Evolutionary conservation across 2,113 vertebrate genomes (phyloP).

Genomic region (Agelaius tricolor): DNA sequence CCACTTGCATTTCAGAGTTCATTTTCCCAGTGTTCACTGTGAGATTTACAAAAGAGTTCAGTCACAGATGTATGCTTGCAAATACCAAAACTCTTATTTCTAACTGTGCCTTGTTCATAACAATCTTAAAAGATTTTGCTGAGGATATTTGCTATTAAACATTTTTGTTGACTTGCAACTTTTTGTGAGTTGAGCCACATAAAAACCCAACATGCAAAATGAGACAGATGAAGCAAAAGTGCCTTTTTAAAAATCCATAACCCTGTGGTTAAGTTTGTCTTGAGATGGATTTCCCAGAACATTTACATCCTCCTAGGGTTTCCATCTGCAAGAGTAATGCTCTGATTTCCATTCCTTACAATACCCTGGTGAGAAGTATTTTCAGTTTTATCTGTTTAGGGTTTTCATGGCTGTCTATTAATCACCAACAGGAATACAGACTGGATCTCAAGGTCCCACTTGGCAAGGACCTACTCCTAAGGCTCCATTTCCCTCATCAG

Average conservation of each 20-base stretch:
- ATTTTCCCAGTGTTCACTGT: background rate
- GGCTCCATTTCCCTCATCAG: background rate
- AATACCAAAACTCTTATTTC: background rate
- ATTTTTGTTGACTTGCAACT: background rate
- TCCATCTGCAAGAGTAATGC: background rate
- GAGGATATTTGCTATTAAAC: background rate
- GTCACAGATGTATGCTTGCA: accelerated
- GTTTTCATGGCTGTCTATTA: background rate
- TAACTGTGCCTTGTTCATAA: background rate
- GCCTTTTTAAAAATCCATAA: background rate
- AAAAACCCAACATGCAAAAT: background rate
- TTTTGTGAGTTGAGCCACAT: background rate
- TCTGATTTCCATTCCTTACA: background rate
- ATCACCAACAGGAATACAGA: background rate
- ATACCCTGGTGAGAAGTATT: background rate
- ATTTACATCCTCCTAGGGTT: background rate
- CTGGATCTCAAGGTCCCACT: background rate
- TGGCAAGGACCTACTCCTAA: background rate
- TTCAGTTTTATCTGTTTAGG: background rate
- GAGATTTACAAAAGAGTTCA: background rate
- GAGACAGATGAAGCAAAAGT: background rate
- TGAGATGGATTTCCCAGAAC: background rate
- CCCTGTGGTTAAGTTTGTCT: background rate
- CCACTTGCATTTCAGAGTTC: background rate
- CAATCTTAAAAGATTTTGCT: background rate